Evolutionary conservation across 2,888 invertebrate genomes (phyloP), one percentile per base, ranked within the genome.

Genomic region (Orchesella flavescens): DNA sequence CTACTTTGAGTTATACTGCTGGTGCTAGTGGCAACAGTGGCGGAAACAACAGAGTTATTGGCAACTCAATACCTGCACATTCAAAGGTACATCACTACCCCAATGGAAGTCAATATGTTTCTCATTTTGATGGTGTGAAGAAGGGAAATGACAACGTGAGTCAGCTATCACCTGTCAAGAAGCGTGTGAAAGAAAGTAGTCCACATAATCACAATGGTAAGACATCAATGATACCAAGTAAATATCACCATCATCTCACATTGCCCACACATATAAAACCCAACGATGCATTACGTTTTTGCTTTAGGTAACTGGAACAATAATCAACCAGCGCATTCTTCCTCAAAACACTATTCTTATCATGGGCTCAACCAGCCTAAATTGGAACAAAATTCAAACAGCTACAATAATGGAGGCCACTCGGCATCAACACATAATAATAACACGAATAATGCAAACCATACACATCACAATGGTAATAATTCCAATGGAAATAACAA

Each of bases 81-180:
- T 85, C 88, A 0, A 88, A 87, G 65, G 68, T 86, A 9, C 86
- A 87, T 59, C 87, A 87, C 53, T 87, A 88, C 66, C 74, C 84
- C 0, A 84, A 81, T 73, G 82, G 85, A 17, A 80, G 81, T 57
- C 87, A 85, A 57, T 86, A 87, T 57, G 66, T 66, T 2, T 43
- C 66, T 7, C 87, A 87, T 68, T 87, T 85, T 81, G 88, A 88
- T 34, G 86, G 86, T 7, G 57, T 84, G 72, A 86, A 88, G 79
- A 89, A 89, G 68, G 89, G 90, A 82, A 96, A 96, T 90, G 96
- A 96, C 90, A 94, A 94, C 89, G 94, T 95, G 79, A 89, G 89
- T 19, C 97, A 97, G 90, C 91, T 98, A 89, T 97, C 97, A 89
- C 98, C 98, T 1, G 97, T 98, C 34, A 98, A 98, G 92, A 98